Evolutionary conservation across 2,888 invertebrate species (phyloP).

Genomic region (Ornithoptera alexandrae): DNA sequence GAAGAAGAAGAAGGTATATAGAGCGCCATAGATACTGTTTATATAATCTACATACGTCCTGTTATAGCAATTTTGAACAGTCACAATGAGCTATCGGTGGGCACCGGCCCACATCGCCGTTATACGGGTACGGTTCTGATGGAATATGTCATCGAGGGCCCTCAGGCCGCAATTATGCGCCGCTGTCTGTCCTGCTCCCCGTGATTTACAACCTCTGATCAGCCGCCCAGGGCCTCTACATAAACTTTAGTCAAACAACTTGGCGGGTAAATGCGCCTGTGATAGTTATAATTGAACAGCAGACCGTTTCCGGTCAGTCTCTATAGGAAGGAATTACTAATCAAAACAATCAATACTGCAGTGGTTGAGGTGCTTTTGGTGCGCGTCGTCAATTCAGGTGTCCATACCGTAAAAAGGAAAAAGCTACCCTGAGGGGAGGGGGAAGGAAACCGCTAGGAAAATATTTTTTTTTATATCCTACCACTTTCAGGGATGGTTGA

Average conservation of each 20-base stretch:
- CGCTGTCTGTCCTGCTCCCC: slow-evolving; percentile 49
- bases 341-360: not conserved
- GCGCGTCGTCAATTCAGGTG: too few species aligned
- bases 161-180: slow-evolving; percentile 62
- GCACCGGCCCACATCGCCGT: slow-evolving; percentile 40
- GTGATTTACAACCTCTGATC: slow-evolving; percentile 67
- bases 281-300: slow-evolving; percentile 36
- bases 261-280: slow-evolving; percentile 43
- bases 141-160: slow-evolving; percentile 71
- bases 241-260: slow-evolving; percentile 53
- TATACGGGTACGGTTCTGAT: slow-evolving; percentile 57
- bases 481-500: too few species aligned
- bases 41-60: slow-evolving; percentile 33
- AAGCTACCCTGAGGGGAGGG: too few species aligned
- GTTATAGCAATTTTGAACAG: slow-evolving; percentile 67
- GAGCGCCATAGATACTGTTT: not conserved
- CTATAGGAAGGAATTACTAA: not conserved
- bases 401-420: too few species aligned
- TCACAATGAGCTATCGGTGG: slow-evolving; percentile 71
- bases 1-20: too few species aligned
- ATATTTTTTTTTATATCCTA: too few species aligned
- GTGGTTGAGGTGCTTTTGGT: too few species aligned
- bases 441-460: too few species aligned
- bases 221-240: slow-evolving; percentile 55
- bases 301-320: slow-evolving; percentile 15